Conservation (phyloP, 2,113 vertebrate species). For the Taxidea taxus region DNA sequence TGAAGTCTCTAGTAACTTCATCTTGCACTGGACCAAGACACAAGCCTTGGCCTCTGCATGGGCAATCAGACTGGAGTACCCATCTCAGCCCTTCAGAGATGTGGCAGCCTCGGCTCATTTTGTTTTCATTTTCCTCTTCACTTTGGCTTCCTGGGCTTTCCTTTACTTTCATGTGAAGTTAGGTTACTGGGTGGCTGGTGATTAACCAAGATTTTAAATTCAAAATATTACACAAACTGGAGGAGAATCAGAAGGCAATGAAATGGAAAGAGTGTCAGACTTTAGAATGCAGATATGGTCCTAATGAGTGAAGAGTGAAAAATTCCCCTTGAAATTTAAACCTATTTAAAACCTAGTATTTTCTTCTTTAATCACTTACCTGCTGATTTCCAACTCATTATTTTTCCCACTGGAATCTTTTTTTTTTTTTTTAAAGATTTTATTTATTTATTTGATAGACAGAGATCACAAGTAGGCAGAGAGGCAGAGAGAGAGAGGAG, state of each 20-base stretch:
- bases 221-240: background rate
- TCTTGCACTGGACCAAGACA: background rate
- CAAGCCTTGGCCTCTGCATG: background rate
- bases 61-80: background rate
- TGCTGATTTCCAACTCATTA: background rate
- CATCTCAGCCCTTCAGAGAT: background rate
- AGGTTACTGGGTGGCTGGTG: background rate
- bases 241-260: slow-evolving; percentile 8
- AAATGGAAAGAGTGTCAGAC: background rate
- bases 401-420: background rate
- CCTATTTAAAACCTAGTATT: background rate
- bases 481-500: no score
- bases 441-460: no score
- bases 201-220: slow-evolving; percentile 21
- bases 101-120: background rate
- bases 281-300: slow-evolving; percentile 1
- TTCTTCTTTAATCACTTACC: slow-evolving; percentile 20
- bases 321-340: background rate
- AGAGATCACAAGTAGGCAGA: no score
- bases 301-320: background rate
- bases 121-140: background rate
- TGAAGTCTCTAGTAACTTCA: background rate
- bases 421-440: no score
- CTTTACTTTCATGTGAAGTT: slow-evolving; percentile 3
- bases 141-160: background rate